Percentiles rank a stretch among this genome's conserved stretches.
Conservation (phyloP, 2,888 invertebrate genomes). For the Glyphotaelius pellucidus region DNA sequence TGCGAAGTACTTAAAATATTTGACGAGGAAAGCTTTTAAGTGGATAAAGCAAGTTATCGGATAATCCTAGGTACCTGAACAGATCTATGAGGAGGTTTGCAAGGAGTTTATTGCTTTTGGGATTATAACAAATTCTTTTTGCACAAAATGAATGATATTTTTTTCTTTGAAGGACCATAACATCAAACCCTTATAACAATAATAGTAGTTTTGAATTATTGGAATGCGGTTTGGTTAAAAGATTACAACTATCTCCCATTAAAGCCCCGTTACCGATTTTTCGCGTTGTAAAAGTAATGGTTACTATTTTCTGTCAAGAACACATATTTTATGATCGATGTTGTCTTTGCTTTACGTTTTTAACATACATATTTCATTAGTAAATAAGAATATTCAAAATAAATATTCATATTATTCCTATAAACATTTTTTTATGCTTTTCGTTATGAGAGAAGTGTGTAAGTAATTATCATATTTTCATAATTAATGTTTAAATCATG, state of each 20-base stretch:
- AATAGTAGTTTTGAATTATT: constrained; percentile 38
- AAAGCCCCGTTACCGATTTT: background rate
- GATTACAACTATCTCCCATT: background rate
- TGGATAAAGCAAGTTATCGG: constrained; percentile 63
- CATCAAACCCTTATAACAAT: background rate
- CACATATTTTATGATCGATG: background rate
- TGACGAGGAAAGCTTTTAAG: constrained; percentile 61
- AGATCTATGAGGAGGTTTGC: constrained; percentile 54
- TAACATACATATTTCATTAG: no score
- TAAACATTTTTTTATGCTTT: no score
- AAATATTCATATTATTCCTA: no score
- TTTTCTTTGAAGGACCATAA: constrained; percentile 38
- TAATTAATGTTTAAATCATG: no score
- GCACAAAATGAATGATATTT: constrained; percentile 37
- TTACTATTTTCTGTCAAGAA: background rate
- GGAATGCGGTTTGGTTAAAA: background rate
- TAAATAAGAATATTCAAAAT: no score
- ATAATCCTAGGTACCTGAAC: constrained; percentile 60
- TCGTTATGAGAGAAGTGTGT: no score
- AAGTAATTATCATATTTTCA: no score
- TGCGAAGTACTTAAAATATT: constrained; percentile 59
- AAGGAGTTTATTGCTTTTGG: constrained; percentile 62
- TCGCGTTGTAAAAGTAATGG: background rate
- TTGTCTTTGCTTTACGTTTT: no score
- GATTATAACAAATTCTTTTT: constrained; percentile 61